phyloP scores from a whole-genome alignment of 2,113 vertebrate species.

The Barbus barbus region DNA sequence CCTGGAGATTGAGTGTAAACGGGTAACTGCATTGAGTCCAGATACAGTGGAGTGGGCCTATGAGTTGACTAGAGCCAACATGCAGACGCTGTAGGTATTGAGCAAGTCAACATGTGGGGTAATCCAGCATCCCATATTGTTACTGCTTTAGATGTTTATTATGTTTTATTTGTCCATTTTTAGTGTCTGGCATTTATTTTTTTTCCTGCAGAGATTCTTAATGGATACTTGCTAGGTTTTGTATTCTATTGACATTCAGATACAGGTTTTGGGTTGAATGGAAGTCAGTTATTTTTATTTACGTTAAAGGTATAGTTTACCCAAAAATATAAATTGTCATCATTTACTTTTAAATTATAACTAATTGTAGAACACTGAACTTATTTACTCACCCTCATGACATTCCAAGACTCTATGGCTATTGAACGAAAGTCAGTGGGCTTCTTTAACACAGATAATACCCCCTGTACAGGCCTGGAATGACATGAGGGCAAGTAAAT shows the following conservation, averaged over 20 bases:
- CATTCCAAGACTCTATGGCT: not conserved
- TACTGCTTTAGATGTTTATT: not conserved
- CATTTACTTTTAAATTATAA: no score
- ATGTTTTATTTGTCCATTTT: slow-evolving; percentile 19
- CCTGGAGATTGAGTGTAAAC: slow-evolving; percentile 88
- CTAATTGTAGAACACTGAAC: no score
- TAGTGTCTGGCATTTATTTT: not conserved
- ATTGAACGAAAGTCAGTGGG: not conserved
- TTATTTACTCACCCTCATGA: not conserved
- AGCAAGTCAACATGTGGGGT: slow-evolving; percentile 7
- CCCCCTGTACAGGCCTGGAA: not conserved
- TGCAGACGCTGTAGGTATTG: slow-evolving; percentile 88
- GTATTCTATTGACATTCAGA: not conserved
- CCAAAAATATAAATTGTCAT: not conserved
- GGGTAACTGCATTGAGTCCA: slow-evolving; percentile 81
- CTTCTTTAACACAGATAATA: not conserved
- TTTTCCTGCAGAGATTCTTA: not conserved
- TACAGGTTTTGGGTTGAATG: not conserved
- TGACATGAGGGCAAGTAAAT: not conserved
- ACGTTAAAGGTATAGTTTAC: not conserved
- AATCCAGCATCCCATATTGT: slow-evolving; percentile 14
- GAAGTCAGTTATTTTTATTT: not conserved
- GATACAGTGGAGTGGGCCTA: slow-evolving; percentile 91
- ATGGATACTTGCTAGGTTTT: not conserved
- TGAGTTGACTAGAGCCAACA: slow-evolving; percentile 92